Evolutionary conservation across 2,113 vertebrate genomes (phyloP), one percentile per base, ranked within the genome.

Genomic region (Collichthys lucidus): DNA sequence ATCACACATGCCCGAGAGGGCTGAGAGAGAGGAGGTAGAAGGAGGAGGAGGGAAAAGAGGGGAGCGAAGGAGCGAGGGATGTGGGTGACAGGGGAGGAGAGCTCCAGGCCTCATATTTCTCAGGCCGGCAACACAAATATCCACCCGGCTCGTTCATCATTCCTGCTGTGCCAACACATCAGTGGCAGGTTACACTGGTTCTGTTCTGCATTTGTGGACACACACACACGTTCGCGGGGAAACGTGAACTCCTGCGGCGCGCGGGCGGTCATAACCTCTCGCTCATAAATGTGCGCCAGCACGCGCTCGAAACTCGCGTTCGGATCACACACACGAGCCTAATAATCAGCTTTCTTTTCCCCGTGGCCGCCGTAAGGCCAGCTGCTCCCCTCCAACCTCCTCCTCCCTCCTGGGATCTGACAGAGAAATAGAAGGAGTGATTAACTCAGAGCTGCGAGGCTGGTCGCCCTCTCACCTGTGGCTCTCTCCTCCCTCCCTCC

Each of bases 331-430:
- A 66, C 69, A 73, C 65, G 10, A 74, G 19, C 11, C 50, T 88
- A 88, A 91, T 90, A 91, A 92, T 92, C 89, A 89, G 91, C 85
- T 85, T 90, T 81, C 84, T 89, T 82, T 74, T 89, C 89, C 83
- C 88, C 31, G 80, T 88, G 86, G 86, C 85, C 87, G 61, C 70
- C n/a, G 62, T 64, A 26, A 68, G 66, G 80, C 87, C 92, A 93
- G 90, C 92, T 92, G 92, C 93, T 90, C 70, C 86, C 74, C 74
- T 65, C 60, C 65, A 40, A 52, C 60, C 46, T 46, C 44, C 44
- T 44, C 44, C 44, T 46, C 44, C 4, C 42, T 40, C n/a, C 20
- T 20, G 59, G 81, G 84, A 82, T 87, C 83, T 70, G 84, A 88
- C 82, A 84, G 88, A 84, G 89, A 88, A 92, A 86, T 84, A 72